Evolutionary conservation across 2,113 vertebrate species (phyloP), one percentile per base, ranked within the genome.

Genomic region (Dasyornis broadbenti): DNA sequence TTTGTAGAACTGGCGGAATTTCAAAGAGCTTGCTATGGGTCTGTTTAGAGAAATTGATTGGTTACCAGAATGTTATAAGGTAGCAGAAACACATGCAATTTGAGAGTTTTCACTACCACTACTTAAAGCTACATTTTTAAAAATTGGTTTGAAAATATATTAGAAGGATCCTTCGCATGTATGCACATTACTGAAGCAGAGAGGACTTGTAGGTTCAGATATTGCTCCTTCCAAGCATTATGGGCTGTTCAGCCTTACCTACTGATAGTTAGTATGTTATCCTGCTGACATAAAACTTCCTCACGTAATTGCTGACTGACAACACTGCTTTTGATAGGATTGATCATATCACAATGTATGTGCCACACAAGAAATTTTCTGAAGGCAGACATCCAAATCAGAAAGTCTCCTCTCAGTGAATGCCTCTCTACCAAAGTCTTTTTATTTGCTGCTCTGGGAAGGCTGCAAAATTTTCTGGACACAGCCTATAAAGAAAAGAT

Each of bases 401-500:
- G 50, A 75, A 84, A 24, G 19, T 59, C 49, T 89, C 45, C 15
- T 52, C 13, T 92, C 37, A 24, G 23, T 47, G 18, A 75, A 66
- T 23, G 11, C 30, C 13, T 56, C 9, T 52, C 23, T 42, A 31
- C 70, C 31, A 54, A 84, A 64, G 24, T 39, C 27, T 49, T 88
- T 71, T 64, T 91, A 73, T 64, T 88, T 82, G 31, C 30, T 85
- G 27, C 39, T 71, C 78, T 68, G 39, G 57, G 77, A 95, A 83
- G 35, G 33, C 24, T 7, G 9, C 31, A 79, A n/a, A 21, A 59
- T 80, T 85, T 91, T 79, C 69, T 80, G n/a, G 33, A 37, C 23
- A 33, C n/a, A 13, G 13, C 8, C 27, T 63, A 8, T 44, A 91
- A 89, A 53, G 45, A 81, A 76, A 85, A 79, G 61, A 2, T 86